Evolutionary conservation across 2,888 invertebrate species (phyloP).

Genomic region (Synergus itoensis): DNA sequence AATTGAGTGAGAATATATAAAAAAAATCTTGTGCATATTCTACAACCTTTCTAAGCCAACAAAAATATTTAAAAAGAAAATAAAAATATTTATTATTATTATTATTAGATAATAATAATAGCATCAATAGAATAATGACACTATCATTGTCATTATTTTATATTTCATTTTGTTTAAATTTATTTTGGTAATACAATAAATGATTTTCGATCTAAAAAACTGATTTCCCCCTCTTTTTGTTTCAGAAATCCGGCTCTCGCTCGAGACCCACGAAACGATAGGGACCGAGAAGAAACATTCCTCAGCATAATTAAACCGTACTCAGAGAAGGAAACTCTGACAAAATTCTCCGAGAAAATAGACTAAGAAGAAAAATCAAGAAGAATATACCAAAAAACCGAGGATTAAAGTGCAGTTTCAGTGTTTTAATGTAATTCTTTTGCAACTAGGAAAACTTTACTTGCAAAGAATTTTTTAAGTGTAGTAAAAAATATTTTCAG

Average conservation of each 20-base stretch:
- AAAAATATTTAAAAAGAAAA: too few species aligned
- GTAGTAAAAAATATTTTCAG: slow-evolving; percentile 5
- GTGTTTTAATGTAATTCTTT: neutral
- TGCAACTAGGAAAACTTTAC: neutral
- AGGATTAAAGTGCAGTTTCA: neutral
- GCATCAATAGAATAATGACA: too few species aligned
- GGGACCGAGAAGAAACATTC: slow-evolving; percentile 31
- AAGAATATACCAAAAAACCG: neutral
- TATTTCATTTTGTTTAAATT: too few species aligned
- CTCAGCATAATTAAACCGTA: slow-evolving; percentile 22
- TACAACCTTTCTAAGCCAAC: too few species aligned
- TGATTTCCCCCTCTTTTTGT: neutral
- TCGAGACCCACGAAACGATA: neutral
- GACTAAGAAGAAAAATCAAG: neutral
- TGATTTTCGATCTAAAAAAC: neutral
- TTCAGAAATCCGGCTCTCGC: slow-evolving; percentile 37
- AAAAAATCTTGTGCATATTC: too few species aligned
- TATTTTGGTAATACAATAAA: neutral
- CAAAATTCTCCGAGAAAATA: slow-evolving; percentile 30
- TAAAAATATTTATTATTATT: too few species aligned
- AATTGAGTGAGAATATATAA: too few species aligned
- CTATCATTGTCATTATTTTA: too few species aligned
- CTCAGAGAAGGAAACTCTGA: slow-evolving; percentile 21
- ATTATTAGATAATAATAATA: too few species aligned
- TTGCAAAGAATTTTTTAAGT: neutral